Evolutionary conservation across 2,113 vertebrate genomes (phyloP).

Genomic region (Ovibos moschatus): DNA sequence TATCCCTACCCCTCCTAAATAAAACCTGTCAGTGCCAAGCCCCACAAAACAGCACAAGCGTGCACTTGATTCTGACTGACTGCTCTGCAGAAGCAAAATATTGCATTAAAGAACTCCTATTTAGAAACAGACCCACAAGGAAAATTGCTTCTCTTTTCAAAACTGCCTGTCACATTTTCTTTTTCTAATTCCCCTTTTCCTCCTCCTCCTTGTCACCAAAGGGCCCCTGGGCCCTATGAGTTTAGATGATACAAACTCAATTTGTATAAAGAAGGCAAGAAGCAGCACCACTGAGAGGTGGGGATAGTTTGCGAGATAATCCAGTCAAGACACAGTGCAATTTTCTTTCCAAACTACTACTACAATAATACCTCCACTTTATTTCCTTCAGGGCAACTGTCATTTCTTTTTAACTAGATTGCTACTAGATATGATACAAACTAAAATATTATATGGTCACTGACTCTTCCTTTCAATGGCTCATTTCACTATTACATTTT

Average conservation of each 20-base stretch:
- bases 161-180: slow-evolving; percentile 68
- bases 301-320: slow-evolving; percentile 73
- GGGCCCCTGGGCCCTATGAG: slow-evolving; percentile 58
- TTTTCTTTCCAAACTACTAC: slow-evolving; percentile 75
- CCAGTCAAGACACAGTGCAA: slow-evolving; percentile 76
- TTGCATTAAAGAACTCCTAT: slow-evolving; percentile 75
- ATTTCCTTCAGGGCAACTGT: slow-evolving; percentile 76
- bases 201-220: slow-evolving; percentile 52
- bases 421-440: slow-evolving; percentile 72
- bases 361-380: slow-evolving; percentile 71
- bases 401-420: slow-evolving; percentile 76
- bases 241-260: slow-evolving; percentile 68
- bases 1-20: slow-evolving; percentile 45
- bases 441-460: slow-evolving; percentile 62
- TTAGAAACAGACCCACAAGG: slow-evolving; percentile 79
- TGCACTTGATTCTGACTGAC: slow-evolving; percentile 82
- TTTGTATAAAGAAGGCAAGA: slow-evolving; percentile 59
- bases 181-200: slow-evolving; percentile 64
- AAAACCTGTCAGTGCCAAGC: slow-evolving; percentile 80
- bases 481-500: slow-evolving; percentile 72
- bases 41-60: slow-evolving; percentile 75
- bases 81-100: slow-evolving; percentile 78
- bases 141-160: slow-evolving; percentile 79
- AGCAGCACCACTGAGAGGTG: slow-evolving; percentile 55
- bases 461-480: slow-evolving; percentile 63